Percentiles rank a stretch among this genome's conserved stretches.
phyloP scores from a whole-genome alignment of 2,797 vertebrate species.

The Tauraco hartlaubi region DNA sequence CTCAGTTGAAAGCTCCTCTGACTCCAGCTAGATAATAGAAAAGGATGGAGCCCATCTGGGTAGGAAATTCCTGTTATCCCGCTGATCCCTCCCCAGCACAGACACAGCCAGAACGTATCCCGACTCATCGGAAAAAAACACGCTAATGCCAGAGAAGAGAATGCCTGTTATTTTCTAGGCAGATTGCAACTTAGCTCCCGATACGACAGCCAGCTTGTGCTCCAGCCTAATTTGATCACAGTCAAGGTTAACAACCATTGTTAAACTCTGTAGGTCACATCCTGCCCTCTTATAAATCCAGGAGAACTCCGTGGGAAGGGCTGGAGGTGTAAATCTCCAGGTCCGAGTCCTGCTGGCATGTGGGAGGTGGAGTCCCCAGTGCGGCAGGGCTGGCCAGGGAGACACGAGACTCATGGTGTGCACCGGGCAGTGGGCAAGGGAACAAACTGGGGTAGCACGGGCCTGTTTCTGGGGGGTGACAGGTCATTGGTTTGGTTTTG shows the following conservation, averaged over 20 bases:
- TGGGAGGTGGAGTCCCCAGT: neutral
- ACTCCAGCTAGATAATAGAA: neutral
- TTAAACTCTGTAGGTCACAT: conserved; percentile 13
- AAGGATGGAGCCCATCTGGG: neutral
- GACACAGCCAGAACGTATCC: neutral
- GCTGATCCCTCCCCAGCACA: neutral
- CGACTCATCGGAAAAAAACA: neutral
- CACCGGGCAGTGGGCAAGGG: neutral
- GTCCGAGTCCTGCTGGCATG: rapidly evolving
- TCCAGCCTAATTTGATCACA: conserved; percentile 11
- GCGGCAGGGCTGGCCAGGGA: neutral
- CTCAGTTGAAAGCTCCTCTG: conserved; percentile 6
- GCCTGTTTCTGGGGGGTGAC: neutral
- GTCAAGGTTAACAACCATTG: neutral
- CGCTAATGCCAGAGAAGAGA: neutral
- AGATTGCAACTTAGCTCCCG: neutral
- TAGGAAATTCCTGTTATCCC: neutral
- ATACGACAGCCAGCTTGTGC: neutral
- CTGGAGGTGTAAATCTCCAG: neutral
- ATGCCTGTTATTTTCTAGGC: neutral
- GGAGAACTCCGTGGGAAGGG: neutral
- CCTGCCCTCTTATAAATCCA: neutral
- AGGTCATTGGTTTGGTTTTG: neutral
- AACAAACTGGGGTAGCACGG: rapidly evolving
- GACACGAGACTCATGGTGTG: rapidly evolving